Base-by-base conservation (phyloP, 30 jellyfish, hydroid and myxozoan genomes). In the Sanderia malayensis region DNA sequence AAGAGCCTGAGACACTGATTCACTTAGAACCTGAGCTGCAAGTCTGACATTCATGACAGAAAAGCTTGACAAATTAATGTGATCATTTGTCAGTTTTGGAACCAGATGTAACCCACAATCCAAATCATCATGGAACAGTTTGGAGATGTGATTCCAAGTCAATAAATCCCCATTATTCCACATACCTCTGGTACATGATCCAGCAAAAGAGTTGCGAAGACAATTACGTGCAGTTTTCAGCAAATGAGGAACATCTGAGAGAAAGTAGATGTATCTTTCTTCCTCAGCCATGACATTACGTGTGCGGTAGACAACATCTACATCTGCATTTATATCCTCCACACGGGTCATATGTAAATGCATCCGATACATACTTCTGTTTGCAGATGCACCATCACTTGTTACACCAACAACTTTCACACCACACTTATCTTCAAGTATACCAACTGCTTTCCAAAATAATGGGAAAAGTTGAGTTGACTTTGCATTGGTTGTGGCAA, bases 91-190 rank as follows among this genome's bases (percentile, higher is more conserved):
- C 10, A 37, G 52, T 37, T 37, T 37, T 4, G 52, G 52, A 37
- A 37, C 52, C 6, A 37, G 52, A 37, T 37, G 52, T 37, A 37
- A 37, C 52, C 52, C 52, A 37, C 52, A 37, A 37, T 37, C 68
- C 31, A 79, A 68, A 30, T 79, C 91, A 25, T 79, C 83, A 22
- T 65, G 27, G 69, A 24, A 79, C 10, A 68, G 45, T 21, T 79
- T 32, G 41, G 74, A 45, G 21, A 79, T 79, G 69, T 79, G 91
- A 27, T 37, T 37, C 52, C 52, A 37, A 37, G 52, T 37, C 52
- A 37, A 37, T 4, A 37, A 37, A 37, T 37, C 71, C 26, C 91
- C 91, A 79, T 37, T 37, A 37, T 37, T 37, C 52, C 52, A 37
- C 52, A 37, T 37, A 37, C 52, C 13, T 37, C 52, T 37, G 52